These are phyloP conservation scores for Enteromius thamalakanensis DNA, from an alignment of 2,797 vertebrate species.

Conservation along the genomic window DNA sequence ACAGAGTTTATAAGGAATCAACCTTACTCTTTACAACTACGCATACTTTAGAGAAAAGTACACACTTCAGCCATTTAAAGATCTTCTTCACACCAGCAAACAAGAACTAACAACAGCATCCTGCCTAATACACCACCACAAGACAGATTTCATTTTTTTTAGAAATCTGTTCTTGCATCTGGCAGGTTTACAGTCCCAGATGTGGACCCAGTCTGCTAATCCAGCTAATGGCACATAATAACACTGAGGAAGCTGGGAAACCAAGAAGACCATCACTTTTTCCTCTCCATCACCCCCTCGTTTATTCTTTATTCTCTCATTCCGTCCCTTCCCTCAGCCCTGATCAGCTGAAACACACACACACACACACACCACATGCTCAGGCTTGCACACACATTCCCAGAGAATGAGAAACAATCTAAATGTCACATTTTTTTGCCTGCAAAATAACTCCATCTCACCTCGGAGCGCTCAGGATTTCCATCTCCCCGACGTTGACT, in stretches of 20 bases:
- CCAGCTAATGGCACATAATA: conserved; percentile 64
- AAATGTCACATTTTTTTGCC: conserved; percentile 21
- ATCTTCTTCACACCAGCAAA: not conserved
- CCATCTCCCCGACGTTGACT: conserved; percentile 55
- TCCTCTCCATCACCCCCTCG: conserved; percentile 25
- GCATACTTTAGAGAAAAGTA: not conserved
- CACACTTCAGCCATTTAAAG: not conserved
- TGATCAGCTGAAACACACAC: conserved; percentile 26
- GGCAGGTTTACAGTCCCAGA: conserved; percentile 58
- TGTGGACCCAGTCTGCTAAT: conserved; percentile 59
- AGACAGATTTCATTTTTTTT: conserved; percentile 40
- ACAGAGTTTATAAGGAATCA: not conserved
- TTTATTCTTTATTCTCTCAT: conserved; percentile 31
- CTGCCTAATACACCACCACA: not conserved
- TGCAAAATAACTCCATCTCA: conserved; percentile 46
- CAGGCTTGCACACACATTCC: conserved; percentile 42
- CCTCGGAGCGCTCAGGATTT: conserved; percentile 53
- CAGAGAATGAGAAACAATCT: conserved; percentile 31
- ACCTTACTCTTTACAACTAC: not conserved
- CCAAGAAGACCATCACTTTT: conserved; percentile 52
- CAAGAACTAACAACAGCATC: not conserved
- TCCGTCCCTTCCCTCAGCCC: conserved; percentile 41
- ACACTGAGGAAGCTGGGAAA: conserved; percentile 56
- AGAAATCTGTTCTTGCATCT: conserved; percentile 58
- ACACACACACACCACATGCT: conserved; percentile 39